Conservation (phyloP, 2,797 vertebrate species). For the Notoglanidium macrostoma region DNA sequence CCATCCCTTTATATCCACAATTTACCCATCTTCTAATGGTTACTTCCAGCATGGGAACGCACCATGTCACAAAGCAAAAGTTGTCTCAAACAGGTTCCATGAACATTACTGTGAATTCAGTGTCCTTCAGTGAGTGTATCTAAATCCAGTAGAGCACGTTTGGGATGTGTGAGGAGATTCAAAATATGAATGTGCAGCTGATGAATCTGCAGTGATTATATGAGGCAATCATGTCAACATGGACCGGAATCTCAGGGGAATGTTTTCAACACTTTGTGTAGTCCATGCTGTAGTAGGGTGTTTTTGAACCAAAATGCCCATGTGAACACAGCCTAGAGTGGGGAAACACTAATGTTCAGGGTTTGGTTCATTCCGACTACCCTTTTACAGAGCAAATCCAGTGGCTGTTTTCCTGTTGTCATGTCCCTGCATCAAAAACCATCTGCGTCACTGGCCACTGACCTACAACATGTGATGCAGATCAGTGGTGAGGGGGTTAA, state of each 20-base stretch:
- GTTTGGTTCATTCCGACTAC: background rate
- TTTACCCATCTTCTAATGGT: background rate
- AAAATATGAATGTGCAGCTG: background rate
- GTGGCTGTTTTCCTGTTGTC: background rate
- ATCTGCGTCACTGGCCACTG: background rate
- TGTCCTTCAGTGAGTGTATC: background rate
- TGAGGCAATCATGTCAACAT: background rate
- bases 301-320: background rate
- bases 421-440: background rate
- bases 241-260: background rate
- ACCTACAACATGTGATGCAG: background rate
- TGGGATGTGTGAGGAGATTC: background rate
- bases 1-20: background rate
- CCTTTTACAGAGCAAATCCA: background rate
- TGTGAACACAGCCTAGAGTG: background rate
- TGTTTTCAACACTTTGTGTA: too few relatives aligned
- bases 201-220: background rate
- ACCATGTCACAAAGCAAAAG: too few relatives aligned
- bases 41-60: background rate
- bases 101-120: background rate
- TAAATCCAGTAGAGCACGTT: background rate
- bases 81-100: background rate
- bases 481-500: background rate
- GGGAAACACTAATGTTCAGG: background rate
- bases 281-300: background rate